phyloP scores from a whole-genome alignment of 2,797 vertebrate species.

The Dromococcyx pavoninus region DNA sequence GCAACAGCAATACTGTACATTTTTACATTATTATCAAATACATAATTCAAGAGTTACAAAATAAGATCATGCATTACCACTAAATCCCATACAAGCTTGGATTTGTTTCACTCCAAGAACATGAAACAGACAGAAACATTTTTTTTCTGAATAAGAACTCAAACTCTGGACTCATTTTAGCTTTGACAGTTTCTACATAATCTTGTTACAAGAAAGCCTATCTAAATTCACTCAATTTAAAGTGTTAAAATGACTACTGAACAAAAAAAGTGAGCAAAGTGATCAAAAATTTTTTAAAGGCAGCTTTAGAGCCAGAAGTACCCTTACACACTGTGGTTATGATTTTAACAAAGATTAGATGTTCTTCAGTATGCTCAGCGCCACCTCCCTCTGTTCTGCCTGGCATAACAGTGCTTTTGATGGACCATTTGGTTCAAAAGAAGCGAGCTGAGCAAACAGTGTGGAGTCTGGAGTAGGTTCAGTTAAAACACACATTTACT shows the following conservation, averaged over 20 bases:
- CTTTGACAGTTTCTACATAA: constrained; percentile 29
- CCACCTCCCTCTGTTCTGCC: not conserved
- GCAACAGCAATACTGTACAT: constrained; percentile 80
- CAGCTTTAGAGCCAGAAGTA: not conserved
- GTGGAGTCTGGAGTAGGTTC: not conserved
- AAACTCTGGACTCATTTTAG: constrained; percentile 14
- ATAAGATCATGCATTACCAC: constrained; percentile 79
- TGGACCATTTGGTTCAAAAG: not conserved
- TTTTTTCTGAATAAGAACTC: constrained; percentile 21
- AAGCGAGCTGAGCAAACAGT: not conserved
- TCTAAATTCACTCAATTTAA: constrained; percentile 44
- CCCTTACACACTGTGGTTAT: not conserved
- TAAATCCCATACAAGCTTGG: constrained; percentile 72
- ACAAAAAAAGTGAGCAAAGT: constrained; percentile 25
- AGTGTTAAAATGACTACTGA: constrained; percentile 56
- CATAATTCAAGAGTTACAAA: constrained; percentile 77
- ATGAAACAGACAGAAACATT: constrained; percentile 49
- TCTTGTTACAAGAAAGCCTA: constrained; percentile 58
- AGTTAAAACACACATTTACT: rapidly evolving
- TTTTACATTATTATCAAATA: constrained; percentile 79
- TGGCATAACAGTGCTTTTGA: not conserved
- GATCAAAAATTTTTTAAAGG: not conserved
- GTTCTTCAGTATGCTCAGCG: not conserved
- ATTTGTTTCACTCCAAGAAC: constrained; percentile 55
- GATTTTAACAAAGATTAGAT: not conserved